Evolutionary conservation across 35 echinoderm and acorn worm species (phyloP), one percentile per base, ranked within the genome.

Genomic region (Nesometra sesokonis): DNA sequence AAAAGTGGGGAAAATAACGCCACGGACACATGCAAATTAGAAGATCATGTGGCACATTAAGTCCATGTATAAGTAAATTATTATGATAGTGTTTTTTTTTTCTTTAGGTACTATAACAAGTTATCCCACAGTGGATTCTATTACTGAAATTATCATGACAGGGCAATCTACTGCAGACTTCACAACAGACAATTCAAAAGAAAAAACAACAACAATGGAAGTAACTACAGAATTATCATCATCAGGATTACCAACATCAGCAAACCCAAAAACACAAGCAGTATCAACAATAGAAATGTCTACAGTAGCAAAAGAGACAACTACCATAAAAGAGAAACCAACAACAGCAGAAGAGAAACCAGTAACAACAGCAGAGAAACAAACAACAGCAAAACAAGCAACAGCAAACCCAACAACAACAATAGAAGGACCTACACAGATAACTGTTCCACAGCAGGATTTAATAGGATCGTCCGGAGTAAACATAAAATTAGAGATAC

Each of bases 371-470:
- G 29, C 57, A 76, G 29, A 15, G 29, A 76, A 15, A 76, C 15
- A 15, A 76, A 76, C 57, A 76, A 76, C 57, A 76, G 29, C 57
- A 76, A 76, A 76, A 76, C n/a, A n/a, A n/a, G n/a, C n/a, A n/a
- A n/a, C n/a, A n/a, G n/a, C n/a, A n/a, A n/a, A n/a, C n/a, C n/a
- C 57, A 76, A 76, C 57, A 76, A 76, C 57, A 76, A 76, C 57
- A 76, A 76, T 29, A 76, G 29, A 15, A 76, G 29, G 15, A 76
- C 15, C 57, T 17, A 76, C 57, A 76, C 15, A 15, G 29, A 76
- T 29, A 76, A 76, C 57, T n/a, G n/a, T n/a, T n/a, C n/a, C n/a
- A n/a, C n/a, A n/a, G n/a, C n/a, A n/a, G n/a, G n/a, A n/a, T n/a
- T n/a, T n/a, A n/a, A n/a, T n/a, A n/a, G n/a, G n/a, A n/a, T n/a